Base-by-base conservation (phyloP, 1,140 invertebrate species). In the Temnothorax longispinosus region DNA sequence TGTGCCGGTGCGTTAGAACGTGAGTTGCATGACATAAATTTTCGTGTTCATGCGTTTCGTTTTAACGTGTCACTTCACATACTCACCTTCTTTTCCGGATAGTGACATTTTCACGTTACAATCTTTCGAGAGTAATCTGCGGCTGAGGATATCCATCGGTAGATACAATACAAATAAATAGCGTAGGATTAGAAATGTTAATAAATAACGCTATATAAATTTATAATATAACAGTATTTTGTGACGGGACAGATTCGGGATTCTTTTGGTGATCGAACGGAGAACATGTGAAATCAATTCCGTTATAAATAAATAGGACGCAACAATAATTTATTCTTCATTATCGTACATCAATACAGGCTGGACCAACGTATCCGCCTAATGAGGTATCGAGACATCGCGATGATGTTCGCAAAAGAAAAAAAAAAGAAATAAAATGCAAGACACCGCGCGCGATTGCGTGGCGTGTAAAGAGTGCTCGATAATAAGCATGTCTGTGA, bases 261-360 rank as follows among this genome's bases (percentile, higher is more conserved):
- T 32, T 64, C 4, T 84, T 60, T 60, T 72, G 11, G 7, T 56
- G 6, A 13, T 56, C 47, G 18, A 84, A 50, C 15, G 38, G 5
- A 78, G 2, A 74, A 35, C 7, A 75, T n/a, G n/a, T 35, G 0
- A 84, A 47, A 60, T 84, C 27, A 74, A 27, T 60, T 84, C 18
- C 27, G 13, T 60, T 88, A 72, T 89, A 90, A 92, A 92, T 92
- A 92, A 92, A 92, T 92, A 92, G 62, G 75, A 87, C 90, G 85
- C 85, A 91, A 89, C 82, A 91, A 92, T 91, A 91, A 92, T 90
- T 92, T 91, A 92, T 91, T 89, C 60, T 58, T 74, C 47, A 44
- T 71, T 88, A 85, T 90, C 82, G 62, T 90, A 91, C 86, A 90
- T 88, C 47, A 69, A 44, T 69, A 27, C 27, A 50, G 77, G 80